Evolutionary conservation across 2,113 vertebrate genomes (phyloP).

Genomic region (Sylvietta virens): DNA sequence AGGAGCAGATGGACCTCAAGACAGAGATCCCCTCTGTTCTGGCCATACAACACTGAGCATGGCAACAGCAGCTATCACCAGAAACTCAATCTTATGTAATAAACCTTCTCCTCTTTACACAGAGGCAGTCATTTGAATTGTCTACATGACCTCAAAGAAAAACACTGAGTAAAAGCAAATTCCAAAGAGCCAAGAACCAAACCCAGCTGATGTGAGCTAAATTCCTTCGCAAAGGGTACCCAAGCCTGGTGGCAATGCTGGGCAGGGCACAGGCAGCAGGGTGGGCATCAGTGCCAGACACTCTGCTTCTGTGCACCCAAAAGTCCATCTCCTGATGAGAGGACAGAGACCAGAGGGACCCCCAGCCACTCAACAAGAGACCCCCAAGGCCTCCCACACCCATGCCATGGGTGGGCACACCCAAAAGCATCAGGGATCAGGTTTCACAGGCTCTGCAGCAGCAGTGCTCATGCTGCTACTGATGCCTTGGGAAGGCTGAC

Average conservation of each 20-base stretch:
- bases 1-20: neutral
- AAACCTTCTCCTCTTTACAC: neutral
- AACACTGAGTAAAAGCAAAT: neutral
- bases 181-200: neutral
- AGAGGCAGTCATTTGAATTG: neutral
- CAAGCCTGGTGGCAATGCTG: fast-evolving
- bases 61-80: neutral
- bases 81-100: neutral
- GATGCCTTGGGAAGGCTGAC: neutral
- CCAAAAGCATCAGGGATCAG: neutral
- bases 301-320: neutral
- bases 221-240: neutral
- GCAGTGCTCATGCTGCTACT: neutral
- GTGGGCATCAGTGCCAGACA: fast-evolving
- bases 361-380: neutral
- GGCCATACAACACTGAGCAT: neutral
- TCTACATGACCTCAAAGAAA: neutral
- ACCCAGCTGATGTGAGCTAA: neutral
- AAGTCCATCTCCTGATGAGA: neutral
- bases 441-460: neutral
- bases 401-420: fast-evolving
- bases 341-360: neutral
- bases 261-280: neutral
- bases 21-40: neutral
- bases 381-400: neutral